These are phyloP conservation scores for Cetoscarus ocellatus DNA, from an alignment of 2,797 vertebrate species.

Conservation along the genomic window DNA sequence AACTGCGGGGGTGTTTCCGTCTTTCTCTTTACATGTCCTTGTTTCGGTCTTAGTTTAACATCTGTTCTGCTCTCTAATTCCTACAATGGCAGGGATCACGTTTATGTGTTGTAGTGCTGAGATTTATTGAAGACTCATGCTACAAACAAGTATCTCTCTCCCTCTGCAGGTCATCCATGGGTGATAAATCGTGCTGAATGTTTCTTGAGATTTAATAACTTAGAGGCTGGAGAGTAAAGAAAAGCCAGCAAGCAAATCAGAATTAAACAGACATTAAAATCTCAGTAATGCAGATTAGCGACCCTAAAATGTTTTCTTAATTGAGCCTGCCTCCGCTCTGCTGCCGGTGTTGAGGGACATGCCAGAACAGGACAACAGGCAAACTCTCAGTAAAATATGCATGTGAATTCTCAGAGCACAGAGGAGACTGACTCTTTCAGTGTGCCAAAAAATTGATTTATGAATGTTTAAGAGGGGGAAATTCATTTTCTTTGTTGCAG, in stretches of 20 bases:
- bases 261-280: constrained; percentile 27
- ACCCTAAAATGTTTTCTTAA: constrained; percentile 29
- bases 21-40: neutral
- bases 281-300: constrained; percentile 39
- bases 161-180: constrained; percentile 45
- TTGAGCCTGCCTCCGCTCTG: constrained; percentile 29
- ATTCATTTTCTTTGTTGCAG: constrained; percentile 1
- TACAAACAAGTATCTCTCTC: constrained; percentile 29
- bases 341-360: constrained; percentile 45
- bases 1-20: neutral
- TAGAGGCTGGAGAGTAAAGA: constrained; percentile 8
- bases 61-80: constrained; percentile 19
- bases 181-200: constrained; percentile 31
- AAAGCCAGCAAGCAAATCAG: constrained; percentile 41
- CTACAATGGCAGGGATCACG: constrained; percentile 2
- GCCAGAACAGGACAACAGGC: constrained; percentile 63
- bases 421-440: constrained; percentile 47
- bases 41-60: neutral
- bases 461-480: constrained; percentile 36
- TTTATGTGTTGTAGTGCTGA: neutral
- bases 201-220: constrained; percentile 38
- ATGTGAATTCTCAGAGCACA: constrained; percentile 47
- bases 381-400: constrained; percentile 55
- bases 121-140: neutral
- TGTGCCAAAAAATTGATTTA: constrained; percentile 65